Percentiles rank a stretch among this genome's conserved stretches.
Conservation (phyloP, 2,888 invertebrate genomes). For the Disparrhopalites patrizii region DNA sequence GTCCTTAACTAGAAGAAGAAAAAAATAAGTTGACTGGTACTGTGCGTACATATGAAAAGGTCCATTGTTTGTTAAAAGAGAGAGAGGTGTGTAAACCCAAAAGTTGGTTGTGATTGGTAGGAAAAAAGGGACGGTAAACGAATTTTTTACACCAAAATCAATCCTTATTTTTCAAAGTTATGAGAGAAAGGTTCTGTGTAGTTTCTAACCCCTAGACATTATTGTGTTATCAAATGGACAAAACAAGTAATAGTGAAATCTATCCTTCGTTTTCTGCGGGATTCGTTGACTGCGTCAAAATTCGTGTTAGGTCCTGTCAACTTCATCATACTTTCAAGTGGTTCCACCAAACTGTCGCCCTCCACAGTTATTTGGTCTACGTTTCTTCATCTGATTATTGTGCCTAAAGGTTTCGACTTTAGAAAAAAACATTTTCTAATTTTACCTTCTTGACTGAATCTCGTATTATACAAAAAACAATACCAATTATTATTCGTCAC, state of each 20-base stretch:
- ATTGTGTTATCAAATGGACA: constrained; percentile 41
- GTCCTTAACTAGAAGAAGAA: no score
- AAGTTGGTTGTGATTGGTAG: neutral
- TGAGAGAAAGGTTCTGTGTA: constrained; percentile 3
- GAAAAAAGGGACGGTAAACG: constrained; percentile 8
- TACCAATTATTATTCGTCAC: neutral
- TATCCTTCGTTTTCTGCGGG: constrained; percentile 33
- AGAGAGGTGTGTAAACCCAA: no score
- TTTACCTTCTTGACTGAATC: neutral
- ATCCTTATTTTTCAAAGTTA: constrained; percentile 1
- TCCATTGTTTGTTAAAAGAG: no score
- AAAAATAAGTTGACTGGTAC: no score
- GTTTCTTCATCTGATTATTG: constrained; percentile 40
- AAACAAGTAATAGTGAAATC: constrained; percentile 31
- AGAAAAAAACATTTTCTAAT: neutral
- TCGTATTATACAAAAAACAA: constrained; percentile 1
- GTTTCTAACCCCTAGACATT: constrained; percentile 12
- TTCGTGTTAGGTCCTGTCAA: constrained; percentile 80
- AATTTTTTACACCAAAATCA: neutral
- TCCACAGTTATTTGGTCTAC: constrained; percentile 77
- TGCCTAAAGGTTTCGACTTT: neutral
- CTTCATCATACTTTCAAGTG: constrained; percentile 93
- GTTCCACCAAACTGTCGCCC: constrained; percentile 83
- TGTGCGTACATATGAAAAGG: no score
- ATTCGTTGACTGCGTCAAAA: constrained; percentile 69